Evolutionary conservation across 2,888 invertebrate species (phyloP).

Genomic region (Poecilobothrus nobilitatus): DNA sequence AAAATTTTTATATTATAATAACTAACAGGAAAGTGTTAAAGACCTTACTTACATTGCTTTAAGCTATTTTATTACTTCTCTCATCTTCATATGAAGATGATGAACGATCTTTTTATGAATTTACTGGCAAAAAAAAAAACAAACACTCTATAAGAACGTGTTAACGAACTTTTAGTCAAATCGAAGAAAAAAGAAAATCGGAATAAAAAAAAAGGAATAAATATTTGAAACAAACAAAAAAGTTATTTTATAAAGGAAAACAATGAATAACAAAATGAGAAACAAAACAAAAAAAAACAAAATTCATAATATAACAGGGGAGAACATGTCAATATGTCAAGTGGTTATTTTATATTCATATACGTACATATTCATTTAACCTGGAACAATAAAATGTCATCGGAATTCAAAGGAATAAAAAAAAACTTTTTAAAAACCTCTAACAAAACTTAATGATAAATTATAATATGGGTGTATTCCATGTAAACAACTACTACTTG

Average conservation of each 20-base stretch:
- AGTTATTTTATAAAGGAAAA: not conserved
- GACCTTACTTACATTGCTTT: not conserved
- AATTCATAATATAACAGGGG: not conserved
- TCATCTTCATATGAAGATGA: not conserved
- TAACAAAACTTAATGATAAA: no score
- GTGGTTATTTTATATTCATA: not conserved
- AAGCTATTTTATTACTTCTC: slow-evolving; percentile 1
- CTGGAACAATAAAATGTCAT: not conserved
- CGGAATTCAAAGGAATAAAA: no score
- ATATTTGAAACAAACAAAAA: not conserved
- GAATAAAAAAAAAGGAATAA: not conserved
- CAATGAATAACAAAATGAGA: not conserved
- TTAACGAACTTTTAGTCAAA: not conserved
- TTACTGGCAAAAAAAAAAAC: not conserved
- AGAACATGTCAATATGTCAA: slow-evolving; percentile 6
- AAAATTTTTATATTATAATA: no score
- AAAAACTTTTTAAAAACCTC: no score
- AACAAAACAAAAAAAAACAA: no score
- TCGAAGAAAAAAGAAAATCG: not conserved
- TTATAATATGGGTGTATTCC: no score
- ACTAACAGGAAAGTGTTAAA: not conserved
- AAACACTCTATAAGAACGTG: not conserved
- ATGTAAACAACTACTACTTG: no score
- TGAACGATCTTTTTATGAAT: not conserved
- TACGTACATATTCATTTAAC: not conserved